Base-by-base conservation (phyloP, 2,797 vertebrate genomes). In the Pempheris klunzingeri region DNA sequence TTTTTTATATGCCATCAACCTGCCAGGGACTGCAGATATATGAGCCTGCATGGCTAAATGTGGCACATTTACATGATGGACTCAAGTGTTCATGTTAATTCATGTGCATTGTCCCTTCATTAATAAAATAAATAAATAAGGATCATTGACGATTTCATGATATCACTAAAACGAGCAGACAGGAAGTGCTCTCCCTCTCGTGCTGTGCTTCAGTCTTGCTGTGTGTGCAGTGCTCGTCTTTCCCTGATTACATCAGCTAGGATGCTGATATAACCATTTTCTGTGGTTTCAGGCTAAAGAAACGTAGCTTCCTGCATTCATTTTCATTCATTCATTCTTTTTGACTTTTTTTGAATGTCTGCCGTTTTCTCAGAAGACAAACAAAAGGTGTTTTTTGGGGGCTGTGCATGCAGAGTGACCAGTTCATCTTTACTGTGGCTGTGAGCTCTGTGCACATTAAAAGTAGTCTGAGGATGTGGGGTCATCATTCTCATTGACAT, bases 201-300 rank as follows among this genome's bases (percentile, higher is more conserved):
- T 65, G 66, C 77, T 61, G 75, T 66, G 87, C 74, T 52, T 80
- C 71, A 69, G 77, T 72, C 73, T 61, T 39, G 63, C 83, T 78
- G 81, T 63, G 54, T 86, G 88, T 60, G 86, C 85, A 67, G 41
- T 58, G 77, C 84, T 80, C 76, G 72, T 88, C 81, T 34, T 28
- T 61, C 50, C 58, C 78, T 84, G 79, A 88, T 90, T 87, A 83
- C 81, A 86, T 81, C 79, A 71, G 72, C 71, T 77, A 68, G 78
- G 73, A 75, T 34, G 79, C 71, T 83, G 79, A 86, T 81, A 77
- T 73, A 70, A 72, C 81, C 65, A 77, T 81, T 85, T 78, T 80
- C 72, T 71, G 32, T 63, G 73, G 81, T 76, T 77, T 46, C n/a
- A 67, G 77, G 82, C 72, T 58, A 68, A 66, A 81, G 20, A 72